These are phyloP conservation scores for Hycleus phaleratus DNA, from an alignment of 1,140 invertebrate genomes.

Conservation along the genomic window DNA sequence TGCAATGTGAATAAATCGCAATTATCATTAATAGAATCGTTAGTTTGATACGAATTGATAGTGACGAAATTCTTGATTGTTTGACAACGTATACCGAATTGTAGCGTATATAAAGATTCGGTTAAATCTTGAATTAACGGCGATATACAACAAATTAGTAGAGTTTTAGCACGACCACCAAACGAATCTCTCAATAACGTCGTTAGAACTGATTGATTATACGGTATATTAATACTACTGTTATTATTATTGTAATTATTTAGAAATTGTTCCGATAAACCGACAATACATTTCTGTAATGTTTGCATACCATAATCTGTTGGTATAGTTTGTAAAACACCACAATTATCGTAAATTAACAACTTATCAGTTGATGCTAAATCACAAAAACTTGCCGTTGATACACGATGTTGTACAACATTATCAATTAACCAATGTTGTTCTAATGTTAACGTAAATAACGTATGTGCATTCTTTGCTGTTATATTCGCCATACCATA, in stretches of 20 bases:
- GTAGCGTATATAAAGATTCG: constrained; percentile 55
- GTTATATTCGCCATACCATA: constrained; percentile 40
- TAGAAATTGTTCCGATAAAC: constrained; percentile 49
- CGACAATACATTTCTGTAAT: constrained; percentile 54
- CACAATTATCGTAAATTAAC: constrained; percentile 37
- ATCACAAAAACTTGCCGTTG: constrained; percentile 63
- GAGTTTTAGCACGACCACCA: constrained; percentile 58
- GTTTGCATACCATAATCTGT: constrained; percentile 48
- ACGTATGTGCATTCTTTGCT: constrained; percentile 43
- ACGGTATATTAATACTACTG: constrained; percentile 40
- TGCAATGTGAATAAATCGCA: constrained; percentile 60
- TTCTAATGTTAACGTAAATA: constrained; percentile 61
- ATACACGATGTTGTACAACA: constrained; percentile 50
- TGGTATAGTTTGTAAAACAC: constrained; percentile 40
- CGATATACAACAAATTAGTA: constrained; percentile 57
- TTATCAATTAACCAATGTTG: constrained; percentile 56
- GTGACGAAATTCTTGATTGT: constrained; percentile 58
- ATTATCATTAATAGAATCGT: constrained; percentile 48
- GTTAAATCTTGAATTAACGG: constrained; percentile 52
- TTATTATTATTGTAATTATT: constrained; percentile 45
- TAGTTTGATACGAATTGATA: constrained; percentile 58
- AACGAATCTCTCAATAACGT: constrained; percentile 60
- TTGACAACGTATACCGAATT: constrained; percentile 52
- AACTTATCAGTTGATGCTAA: constrained; percentile 52
- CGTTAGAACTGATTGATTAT: constrained; percentile 56